Evolutionary conservation across 2,888 invertebrate species (phyloP).

Genomic region (Vannuccia rotundouncinata): DNA sequence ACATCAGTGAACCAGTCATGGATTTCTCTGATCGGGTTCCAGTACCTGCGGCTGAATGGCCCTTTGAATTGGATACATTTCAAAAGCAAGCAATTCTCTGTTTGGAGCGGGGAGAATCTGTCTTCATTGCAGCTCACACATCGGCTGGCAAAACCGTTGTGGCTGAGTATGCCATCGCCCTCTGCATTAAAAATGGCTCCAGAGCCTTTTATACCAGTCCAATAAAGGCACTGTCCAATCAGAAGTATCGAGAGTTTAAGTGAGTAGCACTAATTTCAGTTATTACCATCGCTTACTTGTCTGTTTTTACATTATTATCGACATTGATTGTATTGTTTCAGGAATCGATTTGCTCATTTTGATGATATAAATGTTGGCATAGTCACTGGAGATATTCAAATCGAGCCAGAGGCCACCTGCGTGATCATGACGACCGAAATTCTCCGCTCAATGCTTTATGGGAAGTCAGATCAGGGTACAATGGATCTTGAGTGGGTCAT

Average conservation of each 20-base stretch:
- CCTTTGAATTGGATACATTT: constrained; percentile 88
- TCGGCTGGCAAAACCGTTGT: constrained; percentile 95
- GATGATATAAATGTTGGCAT: constrained; percentile 73
- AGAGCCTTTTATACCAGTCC: constrained; percentile 91
- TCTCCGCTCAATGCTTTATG: constrained; percentile 83
- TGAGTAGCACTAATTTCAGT: background rate
- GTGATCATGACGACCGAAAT: constrained; percentile 99
- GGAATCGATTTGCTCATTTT: constrained; percentile 4
- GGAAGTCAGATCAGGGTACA: constrained; percentile 79
- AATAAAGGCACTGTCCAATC: constrained; percentile 95
- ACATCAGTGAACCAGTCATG: background rate
- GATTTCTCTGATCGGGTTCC: constrained; percentile 21
- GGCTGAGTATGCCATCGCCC: constrained; percentile 95
- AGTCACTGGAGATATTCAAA: constrained; percentile 73
- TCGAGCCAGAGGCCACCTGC: constrained; percentile 84
- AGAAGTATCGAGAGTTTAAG: constrained; percentile 95
- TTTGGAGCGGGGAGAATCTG: constrained; percentile 83
- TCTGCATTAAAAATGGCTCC: constrained; percentile 83
- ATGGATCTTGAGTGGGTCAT: constrained; percentile 95
- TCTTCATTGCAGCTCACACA: constrained; percentile 97
- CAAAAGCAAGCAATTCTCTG: constrained; percentile 93
- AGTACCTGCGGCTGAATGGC: constrained; percentile 58
- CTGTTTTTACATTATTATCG: background rate
- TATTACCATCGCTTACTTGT: too few species aligned
- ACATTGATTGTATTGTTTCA: background rate